Conservation (phyloP, 2,888 invertebrate species). For the Conomelus anceps region DNA sequence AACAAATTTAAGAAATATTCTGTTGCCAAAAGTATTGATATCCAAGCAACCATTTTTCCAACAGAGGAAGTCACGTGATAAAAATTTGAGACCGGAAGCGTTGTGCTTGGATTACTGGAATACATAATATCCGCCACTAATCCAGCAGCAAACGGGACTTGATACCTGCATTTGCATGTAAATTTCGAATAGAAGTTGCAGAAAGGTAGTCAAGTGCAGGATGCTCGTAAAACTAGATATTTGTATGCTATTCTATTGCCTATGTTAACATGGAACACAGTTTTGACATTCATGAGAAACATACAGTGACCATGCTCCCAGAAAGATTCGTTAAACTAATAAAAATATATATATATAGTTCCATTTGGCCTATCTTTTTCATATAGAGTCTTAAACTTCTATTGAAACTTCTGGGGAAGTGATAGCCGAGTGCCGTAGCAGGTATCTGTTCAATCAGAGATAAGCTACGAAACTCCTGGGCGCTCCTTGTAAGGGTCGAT, state of each 20-base stretch:
- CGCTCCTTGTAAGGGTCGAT: too few relatives aligned
- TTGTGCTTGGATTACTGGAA: background rate
- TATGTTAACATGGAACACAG: background rate
- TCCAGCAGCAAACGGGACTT: background rate
- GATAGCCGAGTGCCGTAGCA: too few relatives aligned
- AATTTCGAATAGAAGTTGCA: background rate
- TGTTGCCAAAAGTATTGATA: too few relatives aligned
- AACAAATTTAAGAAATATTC: too few relatives aligned
- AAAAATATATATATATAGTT: too few relatives aligned
- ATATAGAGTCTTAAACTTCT: too few relatives aligned
- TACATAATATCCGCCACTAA: background rate
- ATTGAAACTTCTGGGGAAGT: too few relatives aligned
- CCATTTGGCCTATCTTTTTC: too few relatives aligned
- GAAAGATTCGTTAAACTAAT: background rate
- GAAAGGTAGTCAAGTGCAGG: background rate
- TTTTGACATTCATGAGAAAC: background rate
- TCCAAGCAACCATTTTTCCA: background rate
- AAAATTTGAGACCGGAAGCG: background rate
- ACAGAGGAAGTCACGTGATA: background rate
- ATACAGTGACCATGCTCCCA: background rate
- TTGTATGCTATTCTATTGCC: background rate
- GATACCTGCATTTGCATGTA: background rate
- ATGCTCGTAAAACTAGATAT: background rate
- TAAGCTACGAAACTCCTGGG: too few relatives aligned
- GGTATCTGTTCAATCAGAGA: too few relatives aligned